These are phyloP conservation scores for Zaprionus camerounensis DNA, from an alignment of 1,140 invertebrate genomes.

Conservation along the genomic window DNA sequence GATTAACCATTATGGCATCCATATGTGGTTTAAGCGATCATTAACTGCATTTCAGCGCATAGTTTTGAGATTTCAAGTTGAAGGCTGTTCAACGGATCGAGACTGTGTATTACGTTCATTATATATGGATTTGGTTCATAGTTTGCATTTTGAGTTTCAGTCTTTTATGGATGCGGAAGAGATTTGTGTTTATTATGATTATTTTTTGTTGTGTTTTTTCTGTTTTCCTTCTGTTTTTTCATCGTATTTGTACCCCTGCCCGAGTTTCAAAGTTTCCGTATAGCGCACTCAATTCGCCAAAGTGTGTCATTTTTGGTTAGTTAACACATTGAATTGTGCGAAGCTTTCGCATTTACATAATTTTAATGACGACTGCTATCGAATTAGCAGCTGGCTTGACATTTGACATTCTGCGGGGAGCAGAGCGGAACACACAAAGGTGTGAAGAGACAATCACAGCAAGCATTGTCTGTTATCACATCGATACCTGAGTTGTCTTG, in stretches of 20 bases:
- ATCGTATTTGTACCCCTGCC: slow-evolving; percentile 22
- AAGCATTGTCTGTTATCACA: background rate
- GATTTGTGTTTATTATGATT: slow-evolving; percentile 1
- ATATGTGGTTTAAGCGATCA: slow-evolving; percentile 15
- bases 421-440: background rate
- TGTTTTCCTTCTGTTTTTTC: slow-evolving; percentile 19
- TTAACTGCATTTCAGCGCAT: slow-evolving; percentile 41
- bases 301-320: slow-evolving; percentile 55
- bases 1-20: slow-evolving; percentile 2
- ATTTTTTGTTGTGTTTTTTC: slow-evolving; percentile 9
- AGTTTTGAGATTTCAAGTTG: slow-evolving; percentile 63
- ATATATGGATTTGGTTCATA: slow-evolving; percentile 73
- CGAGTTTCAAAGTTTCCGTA: slow-evolving; percentile 30
- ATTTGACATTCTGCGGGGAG: slow-evolving; percentile 31
- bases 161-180: slow-evolving; percentile 67
- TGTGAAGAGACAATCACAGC: slow-evolving; percentile 17
- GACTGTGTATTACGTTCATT: slow-evolving; percentile 48
- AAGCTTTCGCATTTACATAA: slow-evolving; percentile 15
- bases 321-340: slow-evolving; percentile 44
- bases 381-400: slow-evolving; percentile 35
- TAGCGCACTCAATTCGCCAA: slow-evolving; percentile 27
- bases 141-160: slow-evolving; percentile 64
- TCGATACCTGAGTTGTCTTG: background rate
- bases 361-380: background rate
- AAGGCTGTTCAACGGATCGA: slow-evolving; percentile 63